A percentile compares a stretch with the other conserved stretches of the same genome.
phyloP scores from a whole-genome alignment of 2,113 vertebrate genomes.

The Haplochromis burtoni region DNA sequence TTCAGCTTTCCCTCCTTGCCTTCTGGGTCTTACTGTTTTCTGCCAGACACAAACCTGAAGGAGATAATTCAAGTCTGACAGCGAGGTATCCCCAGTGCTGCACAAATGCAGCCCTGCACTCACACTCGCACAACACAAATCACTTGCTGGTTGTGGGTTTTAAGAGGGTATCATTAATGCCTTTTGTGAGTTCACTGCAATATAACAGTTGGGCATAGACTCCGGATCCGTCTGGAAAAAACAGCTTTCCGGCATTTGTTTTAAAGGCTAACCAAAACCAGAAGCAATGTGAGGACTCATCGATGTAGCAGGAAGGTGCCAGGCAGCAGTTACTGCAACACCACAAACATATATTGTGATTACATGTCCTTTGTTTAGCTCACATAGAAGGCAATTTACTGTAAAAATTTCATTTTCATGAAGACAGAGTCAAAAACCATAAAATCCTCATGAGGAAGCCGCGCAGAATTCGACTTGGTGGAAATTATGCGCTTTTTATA shows the following conservation, averaged over 20 bases:
- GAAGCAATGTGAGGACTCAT: neutral
- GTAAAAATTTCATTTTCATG: slow-evolving; percentile 6
- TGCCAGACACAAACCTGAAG: slow-evolving; percentile 15
- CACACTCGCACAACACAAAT: neutral
- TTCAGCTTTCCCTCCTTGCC: slow-evolving; percentile 8
- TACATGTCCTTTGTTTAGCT: neutral
- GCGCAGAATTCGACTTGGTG: neutral
- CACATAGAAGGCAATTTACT: slow-evolving; percentile 2
- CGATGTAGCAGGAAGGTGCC: neutral
- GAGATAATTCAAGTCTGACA: slow-evolving; percentile 39
- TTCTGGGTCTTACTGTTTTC: slow-evolving; percentile 2
- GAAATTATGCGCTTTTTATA: slow-evolving; percentile 28
- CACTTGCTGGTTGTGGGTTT: neutral
- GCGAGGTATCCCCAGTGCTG: neutral
- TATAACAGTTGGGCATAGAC: neutral
- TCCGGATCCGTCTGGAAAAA: neutral
- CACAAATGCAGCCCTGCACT: neutral
- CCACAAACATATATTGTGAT: neutral
- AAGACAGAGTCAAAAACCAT: neutral
- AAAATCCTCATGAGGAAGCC: neutral
- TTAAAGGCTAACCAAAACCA: neutral
- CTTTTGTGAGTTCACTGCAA: slow-evolving; percentile 2
- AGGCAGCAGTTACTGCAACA: neutral
- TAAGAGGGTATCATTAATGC: slow-evolving; percentile 6
- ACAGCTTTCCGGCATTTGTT: neutral